Evolutionary conservation across 2,113 vertebrate species (phyloP).

Genomic region (Condylura cristata): DNA sequence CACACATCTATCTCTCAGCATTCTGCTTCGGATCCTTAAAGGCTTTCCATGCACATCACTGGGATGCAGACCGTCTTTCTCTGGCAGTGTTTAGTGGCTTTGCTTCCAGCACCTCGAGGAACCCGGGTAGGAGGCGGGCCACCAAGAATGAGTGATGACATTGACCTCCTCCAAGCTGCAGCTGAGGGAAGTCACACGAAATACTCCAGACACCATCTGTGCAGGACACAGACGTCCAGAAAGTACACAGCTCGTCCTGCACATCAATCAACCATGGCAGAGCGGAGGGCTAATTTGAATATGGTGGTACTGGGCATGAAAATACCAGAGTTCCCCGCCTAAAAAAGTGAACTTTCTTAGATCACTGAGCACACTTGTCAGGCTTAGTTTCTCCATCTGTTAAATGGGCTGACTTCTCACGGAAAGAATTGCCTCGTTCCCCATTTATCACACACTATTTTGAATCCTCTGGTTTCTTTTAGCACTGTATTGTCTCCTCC

Average conservation of each 20-base stretch:
- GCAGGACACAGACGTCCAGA: neutral
- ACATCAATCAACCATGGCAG: neutral
- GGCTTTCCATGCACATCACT: neutral
- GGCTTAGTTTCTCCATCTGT: neutral
- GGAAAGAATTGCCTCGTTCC: neutral
- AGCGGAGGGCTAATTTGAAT: neutral
- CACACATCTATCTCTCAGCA: conserved; percentile 5
- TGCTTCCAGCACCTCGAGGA: conserved; percentile 2
- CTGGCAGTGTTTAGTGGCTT: neutral
- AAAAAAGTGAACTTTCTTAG: too few relatives aligned
- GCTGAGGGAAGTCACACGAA: neutral
- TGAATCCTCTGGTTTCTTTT: neutral
- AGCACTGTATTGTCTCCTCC: neutral
- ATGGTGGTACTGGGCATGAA: neutral
- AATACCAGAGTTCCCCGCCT: neutral
- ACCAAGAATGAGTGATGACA: neutral
- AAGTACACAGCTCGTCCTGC: neutral
- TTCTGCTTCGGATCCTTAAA: neutral
- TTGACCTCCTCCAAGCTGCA: neutral
- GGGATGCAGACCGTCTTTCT: neutral
- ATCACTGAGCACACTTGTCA: neutral
- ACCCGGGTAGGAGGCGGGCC: conserved; percentile 31
- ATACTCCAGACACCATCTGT: conserved; percentile 17
- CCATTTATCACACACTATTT: neutral
- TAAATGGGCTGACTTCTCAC: neutral